These are phyloP conservation scores for Thaumetopoea pityocampa DNA, from an alignment of 1,140 invertebrate species.

Conservation along the genomic window DNA sequence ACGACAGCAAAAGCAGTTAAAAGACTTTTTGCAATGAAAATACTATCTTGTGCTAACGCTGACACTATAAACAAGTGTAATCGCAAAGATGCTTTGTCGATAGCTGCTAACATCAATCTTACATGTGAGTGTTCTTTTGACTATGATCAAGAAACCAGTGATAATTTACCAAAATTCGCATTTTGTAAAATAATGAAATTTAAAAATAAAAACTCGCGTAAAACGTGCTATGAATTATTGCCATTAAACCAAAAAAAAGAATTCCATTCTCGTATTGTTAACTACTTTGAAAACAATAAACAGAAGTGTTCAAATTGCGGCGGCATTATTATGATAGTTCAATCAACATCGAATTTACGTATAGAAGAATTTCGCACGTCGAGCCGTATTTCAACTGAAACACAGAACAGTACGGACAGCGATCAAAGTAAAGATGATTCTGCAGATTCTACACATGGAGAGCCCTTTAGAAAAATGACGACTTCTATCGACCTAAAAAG, in stretches of 20 bases:
- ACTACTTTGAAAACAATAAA: constrained; percentile 65
- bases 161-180: constrained; percentile 68
- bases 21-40: constrained; percentile 56
- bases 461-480: background rate
- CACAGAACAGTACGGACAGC: background rate
- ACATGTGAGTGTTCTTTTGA: constrained; percentile 61
- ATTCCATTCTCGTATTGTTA: constrained; percentile 70
- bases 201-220: constrained; percentile 59
- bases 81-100: constrained; percentile 26
- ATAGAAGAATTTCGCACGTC: constrained; percentile 11
- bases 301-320: constrained; percentile 68
- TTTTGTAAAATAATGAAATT: constrained; percentile 75
- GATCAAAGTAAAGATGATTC: background rate
- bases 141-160: constrained; percentile 35
- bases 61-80: constrained; percentile 26
- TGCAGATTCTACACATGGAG: background rate
- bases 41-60: constrained; percentile 52
- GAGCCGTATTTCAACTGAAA: background rate
- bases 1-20: constrained; percentile 64
- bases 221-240: constrained; percentile 71
- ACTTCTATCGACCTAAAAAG: constrained; percentile 3
- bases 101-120: constrained; percentile 32
- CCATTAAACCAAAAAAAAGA: constrained; percentile 73
- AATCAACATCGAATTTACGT: constrained; percentile 37
- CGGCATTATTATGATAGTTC: constrained; percentile 53